Percentiles rank a stretch among this genome's conserved stretches.
Conservation (phyloP, 2,113 vertebrate species). For the Nycticebus coucang region DNA sequence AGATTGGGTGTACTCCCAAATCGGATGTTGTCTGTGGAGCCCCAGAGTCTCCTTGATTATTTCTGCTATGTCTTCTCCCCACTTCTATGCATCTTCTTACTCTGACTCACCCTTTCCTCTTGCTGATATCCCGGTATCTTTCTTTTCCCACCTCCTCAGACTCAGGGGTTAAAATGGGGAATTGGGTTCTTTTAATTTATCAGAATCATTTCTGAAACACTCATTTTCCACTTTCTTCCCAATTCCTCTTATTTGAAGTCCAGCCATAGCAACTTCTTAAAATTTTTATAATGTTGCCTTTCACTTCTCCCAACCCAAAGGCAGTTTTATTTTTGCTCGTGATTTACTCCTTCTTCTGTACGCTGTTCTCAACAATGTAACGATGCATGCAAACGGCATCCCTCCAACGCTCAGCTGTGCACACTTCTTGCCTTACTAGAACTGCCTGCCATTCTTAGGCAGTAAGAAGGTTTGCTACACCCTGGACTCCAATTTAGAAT, state of each 20-base stretch:
- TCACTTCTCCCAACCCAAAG: not conserved
- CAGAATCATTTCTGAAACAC: not conserved
- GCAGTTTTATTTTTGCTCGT: not conserved
- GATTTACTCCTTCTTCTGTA: not conserved
- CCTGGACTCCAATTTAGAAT: not conserved
- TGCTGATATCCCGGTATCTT: not conserved
- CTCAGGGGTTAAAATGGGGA: not conserved
- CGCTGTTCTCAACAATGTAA: not conserved
- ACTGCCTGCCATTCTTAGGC: not conserved
- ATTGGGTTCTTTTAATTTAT: not conserved
- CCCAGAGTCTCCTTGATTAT: not conserved
- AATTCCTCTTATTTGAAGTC: conserved; percentile 26
- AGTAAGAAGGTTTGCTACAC: not conserved
- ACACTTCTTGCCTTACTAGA: not conserved
- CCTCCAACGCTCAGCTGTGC: not conserved
- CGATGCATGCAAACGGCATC: not conserved
- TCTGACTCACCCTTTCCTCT: not conserved
- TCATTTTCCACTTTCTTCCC: not conserved
- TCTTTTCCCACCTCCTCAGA: not conserved
- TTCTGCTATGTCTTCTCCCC: not conserved
- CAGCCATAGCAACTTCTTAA: not conserved
- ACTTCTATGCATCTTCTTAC: not conserved
- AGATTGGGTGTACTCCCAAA: not conserved
- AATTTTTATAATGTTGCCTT: not conserved
- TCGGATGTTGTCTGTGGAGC: not conserved